Evolutionary conservation across 2,797 vertebrate species (phyloP), one percentile per base, ranked within the genome.

Genomic region (Epinephelus malabaricus): DNA sequence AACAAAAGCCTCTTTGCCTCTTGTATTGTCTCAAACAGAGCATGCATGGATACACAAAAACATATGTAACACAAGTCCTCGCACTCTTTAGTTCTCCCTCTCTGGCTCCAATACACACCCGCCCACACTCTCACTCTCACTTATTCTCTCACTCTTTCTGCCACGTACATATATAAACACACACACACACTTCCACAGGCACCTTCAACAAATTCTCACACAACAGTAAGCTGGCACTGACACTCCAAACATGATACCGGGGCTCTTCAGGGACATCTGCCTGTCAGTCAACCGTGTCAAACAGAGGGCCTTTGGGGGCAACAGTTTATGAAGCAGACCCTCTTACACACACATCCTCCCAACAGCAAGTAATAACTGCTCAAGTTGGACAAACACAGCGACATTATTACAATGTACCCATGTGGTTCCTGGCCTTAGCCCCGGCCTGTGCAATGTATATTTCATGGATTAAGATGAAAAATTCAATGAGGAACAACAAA

Each of bases 391-490:
- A 92, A 93, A 91, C 88, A 81, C 62, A 54, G 82, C 30, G 43
- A 49, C 87, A 86, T 92, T 86, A 92, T 89, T 81, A 77, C 76
- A 87, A 73, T 50, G 49, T 60, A 54, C 65, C 81, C 76, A 64
- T 67, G 67, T 81, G 84, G 77, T 73, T 81, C 14, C 40, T 62
- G 80, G 80, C 90, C 76, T 77, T 23, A 59, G 85, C 68, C 88
- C 73, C 19, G 55, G 79, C 83, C 75, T 67, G 45, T 1, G 65
- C 25, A 0, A 92, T 94, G 79, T 91, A 90, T 92, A 90, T 94
- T 95, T 94, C 79, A 94, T 90, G 80, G 83, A 87, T 87, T 84
- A 82, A 56, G 76, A 93, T 93, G 84, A 93, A 93, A 93, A 94
- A 93, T 93, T 89, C 87, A 92, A 88, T 87, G 85, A 89, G 91